Evolutionary conservation across 2,888 invertebrate genomes (phyloP), one percentile per base, ranked within the genome.

Genomic region (Peribatodes rhomboidaria): DNA sequence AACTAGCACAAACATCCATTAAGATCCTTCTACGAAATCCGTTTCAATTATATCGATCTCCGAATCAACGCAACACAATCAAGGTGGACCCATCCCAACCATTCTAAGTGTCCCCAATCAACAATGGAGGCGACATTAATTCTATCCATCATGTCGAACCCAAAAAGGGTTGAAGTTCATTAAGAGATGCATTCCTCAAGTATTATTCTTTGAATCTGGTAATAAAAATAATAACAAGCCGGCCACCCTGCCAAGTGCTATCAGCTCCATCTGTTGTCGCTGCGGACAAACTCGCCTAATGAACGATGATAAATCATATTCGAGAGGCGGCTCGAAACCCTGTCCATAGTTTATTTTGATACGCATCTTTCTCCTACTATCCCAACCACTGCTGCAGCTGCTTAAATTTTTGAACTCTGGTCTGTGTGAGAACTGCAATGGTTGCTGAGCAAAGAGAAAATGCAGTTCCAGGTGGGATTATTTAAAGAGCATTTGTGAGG

Each of bases 271-370:
- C 92, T 93, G 92, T 93, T 93, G 92, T 92, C 92, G 92, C 84
- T 89, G 90, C 91, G 92, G 92, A 93, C 92, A 93, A 93, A 93
- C 92, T 93, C 92, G 87, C 90, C 91, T 93, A 93, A 93, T 93
- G 92, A 93, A 93, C 92, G 92, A 93, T 93, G 92, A 93, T 93
- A 92, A 93, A 93, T 93, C 93, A 93, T 93, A 93, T 92, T 93
- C 92, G 92, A 93, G 91, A 92, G 90, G 89, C 89, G 87, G 89
- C 90, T 88, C 82, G 84, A 80, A 79, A 81, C 85, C 83, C 78
- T 80, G 80, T 82, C 85, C 86, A 78, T 79, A 82, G 80, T 83
- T 85, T 85, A 84, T 83, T 83, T 75, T 78, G 82, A 80, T 73
- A 67, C 70, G 80, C 68, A 61, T 41, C 52, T 64, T 73, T 70